These are phyloP conservation scores for Maniola hyperantus DNA, from an alignment of 2,888 invertebrate genomes.

Conservation along the genomic window DNA sequence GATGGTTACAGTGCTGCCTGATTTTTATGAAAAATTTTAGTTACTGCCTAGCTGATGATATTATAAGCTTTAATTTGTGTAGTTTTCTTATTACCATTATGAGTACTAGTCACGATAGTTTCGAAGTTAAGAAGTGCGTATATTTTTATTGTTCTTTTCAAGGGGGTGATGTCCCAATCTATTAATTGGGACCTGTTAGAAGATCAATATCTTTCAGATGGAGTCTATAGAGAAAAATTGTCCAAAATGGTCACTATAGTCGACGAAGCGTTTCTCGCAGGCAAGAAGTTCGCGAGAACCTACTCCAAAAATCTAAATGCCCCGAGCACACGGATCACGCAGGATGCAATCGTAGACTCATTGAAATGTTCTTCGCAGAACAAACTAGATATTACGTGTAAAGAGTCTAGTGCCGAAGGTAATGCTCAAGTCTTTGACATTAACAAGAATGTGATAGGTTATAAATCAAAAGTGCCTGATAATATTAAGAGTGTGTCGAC, in stretches of 20 bases:
- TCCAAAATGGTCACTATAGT: conserved; percentile 93
- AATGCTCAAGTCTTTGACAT: conserved; percentile 46
- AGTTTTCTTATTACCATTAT: too few species aligned
- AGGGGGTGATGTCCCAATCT: conserved; percentile 97
- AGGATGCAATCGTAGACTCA: conserved; percentile 27
- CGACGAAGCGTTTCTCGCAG: conserved; percentile 88
- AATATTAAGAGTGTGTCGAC: conserved; percentile 40
- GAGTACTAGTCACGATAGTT: too few species aligned
- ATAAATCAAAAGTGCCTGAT: conserved; percentile 51
- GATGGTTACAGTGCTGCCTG: too few species aligned
- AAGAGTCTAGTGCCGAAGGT: conserved; percentile 47
- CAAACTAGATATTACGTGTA: conserved; percentile 62
- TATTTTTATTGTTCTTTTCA: conserved; percentile 37
- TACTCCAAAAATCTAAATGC: conserved; percentile 65
- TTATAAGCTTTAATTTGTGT: too few species aligned
- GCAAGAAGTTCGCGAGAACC: conserved; percentile 87
- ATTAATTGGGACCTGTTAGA: conserved; percentile 97
- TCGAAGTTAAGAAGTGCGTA: too few species aligned
- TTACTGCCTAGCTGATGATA: too few species aligned
- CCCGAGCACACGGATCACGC: conserved; percentile 25
- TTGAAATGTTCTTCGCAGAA: conserved; percentile 35
- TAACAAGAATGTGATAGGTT: conserved; percentile 49
- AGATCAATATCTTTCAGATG: conserved; percentile 92
- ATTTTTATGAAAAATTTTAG: too few species aligned
- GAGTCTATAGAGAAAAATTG: conserved; percentile 90